Conservation (phyloP, 2,113 vertebrate genomes). For the Microcebus tavaratra region DNA sequence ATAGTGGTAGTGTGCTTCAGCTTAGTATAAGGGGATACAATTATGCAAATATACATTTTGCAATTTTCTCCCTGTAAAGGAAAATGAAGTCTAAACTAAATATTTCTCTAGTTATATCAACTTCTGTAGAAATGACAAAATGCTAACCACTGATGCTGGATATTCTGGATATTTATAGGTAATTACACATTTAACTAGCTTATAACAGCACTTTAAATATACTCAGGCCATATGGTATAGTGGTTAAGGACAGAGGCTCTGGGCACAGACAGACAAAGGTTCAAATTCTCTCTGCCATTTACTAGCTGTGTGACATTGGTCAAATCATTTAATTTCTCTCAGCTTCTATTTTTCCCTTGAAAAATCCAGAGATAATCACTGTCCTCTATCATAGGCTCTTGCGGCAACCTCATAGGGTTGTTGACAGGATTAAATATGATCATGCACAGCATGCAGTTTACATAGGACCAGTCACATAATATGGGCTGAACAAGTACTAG, state of each 20-base stretch:
- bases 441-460: too few relatives aligned
- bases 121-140: background rate
- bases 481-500: background rate
- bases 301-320: background rate
- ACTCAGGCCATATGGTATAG: background rate
- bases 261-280: background rate
- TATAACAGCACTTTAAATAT: background rate
- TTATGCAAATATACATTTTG: background rate
- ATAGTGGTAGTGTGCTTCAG: background rate
- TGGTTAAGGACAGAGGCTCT: background rate
- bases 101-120: background rate
- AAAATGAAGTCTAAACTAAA: background rate
- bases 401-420: fast-evolving
- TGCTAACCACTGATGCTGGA: background rate
- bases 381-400: background rate
- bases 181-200: background rate
- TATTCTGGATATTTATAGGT: background rate
- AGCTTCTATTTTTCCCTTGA: background rate
- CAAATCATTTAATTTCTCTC: background rate
- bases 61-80: background rate
- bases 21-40: background rate
- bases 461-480: fast-evolving
- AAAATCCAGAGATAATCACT: background rate
- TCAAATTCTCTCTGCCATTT: background rate
- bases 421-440: background rate